Conservation (phyloP, 1,140 invertebrate species). For the Papilio helenus region DNA sequence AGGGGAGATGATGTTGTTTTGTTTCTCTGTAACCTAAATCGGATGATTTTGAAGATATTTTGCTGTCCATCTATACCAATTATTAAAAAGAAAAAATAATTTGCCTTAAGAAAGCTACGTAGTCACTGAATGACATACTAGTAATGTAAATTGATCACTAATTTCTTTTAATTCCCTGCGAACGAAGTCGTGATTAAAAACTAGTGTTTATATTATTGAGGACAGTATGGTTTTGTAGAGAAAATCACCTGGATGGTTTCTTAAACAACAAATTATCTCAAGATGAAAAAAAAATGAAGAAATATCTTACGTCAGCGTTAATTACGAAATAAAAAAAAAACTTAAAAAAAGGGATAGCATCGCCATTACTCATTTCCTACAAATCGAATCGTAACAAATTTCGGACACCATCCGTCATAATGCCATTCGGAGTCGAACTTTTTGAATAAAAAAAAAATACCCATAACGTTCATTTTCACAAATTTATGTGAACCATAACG, state of each 20-base stretch:
- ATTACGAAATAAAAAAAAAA: neutral
- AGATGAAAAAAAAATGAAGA: neutral
- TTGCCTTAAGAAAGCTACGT: no score
- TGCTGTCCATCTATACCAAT: no score
- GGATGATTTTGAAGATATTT: neutral
- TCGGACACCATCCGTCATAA: constrained; percentile 35
- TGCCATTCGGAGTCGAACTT: constrained; percentile 30
- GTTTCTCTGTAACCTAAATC: neutral
- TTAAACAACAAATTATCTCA: neutral
- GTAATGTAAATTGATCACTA: accelerated
- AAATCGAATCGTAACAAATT: constrained; percentile 38
- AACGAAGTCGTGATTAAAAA: no score
- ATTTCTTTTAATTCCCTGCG: no score
- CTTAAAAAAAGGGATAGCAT: constrained; percentile 15
- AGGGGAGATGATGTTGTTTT: no score
- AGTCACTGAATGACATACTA: no score
- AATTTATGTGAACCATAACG: constrained; percentile 37
- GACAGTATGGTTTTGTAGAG: no score
- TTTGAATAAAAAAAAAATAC: constrained; percentile 20
- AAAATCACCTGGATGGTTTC: no score
- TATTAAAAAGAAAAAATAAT: no score
- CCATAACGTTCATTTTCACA: constrained; percentile 28
- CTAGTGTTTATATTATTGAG: no score
- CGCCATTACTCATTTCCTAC: constrained; percentile 36
- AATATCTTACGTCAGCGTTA: constrained; percentile 14